A percentile compares a stretch with the other conserved stretches of the same genome.
Conservation (phyloP, 2,797 vertebrate genomes). For the Epinephelus awoara region DNA sequence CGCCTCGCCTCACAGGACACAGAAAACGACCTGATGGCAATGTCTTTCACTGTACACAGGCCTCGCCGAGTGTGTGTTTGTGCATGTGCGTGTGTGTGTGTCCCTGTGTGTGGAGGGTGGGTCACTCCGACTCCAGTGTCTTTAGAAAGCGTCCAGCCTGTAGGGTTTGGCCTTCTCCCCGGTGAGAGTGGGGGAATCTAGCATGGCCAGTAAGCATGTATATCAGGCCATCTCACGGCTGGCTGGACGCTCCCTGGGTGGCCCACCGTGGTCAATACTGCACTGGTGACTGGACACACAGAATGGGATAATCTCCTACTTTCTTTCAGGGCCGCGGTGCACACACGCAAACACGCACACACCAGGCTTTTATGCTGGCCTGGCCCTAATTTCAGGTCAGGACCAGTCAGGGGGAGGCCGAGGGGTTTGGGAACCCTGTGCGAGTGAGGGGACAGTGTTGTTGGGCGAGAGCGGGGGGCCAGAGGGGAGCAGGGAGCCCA, state of each 20-base stretch:
- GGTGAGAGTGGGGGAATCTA: slow-evolving; percentile 85
- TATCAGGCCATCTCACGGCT: slow-evolving; percentile 89
- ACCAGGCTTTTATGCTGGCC: slow-evolving; percentile 60
- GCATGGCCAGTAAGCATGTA: slow-evolving; percentile 87
- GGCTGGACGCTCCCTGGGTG: slow-evolving; percentile 88
- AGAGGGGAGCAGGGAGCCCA: slow-evolving; percentile 60
- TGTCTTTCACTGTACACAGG: slow-evolving; percentile 70
- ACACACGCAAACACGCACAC: slow-evolving; percentile 55
- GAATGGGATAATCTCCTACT: slow-evolving; percentile 88
- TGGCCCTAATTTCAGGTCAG: slow-evolving; percentile 83
- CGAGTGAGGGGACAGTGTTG: slow-evolving; percentile 65
- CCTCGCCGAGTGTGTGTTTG: slow-evolving; percentile 24
- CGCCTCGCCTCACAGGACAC: slow-evolving; percentile 81
- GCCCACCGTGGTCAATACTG: slow-evolving; percentile 84
- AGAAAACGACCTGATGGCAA: slow-evolving; percentile 78
- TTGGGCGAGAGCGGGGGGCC: slow-evolving; percentile 33
- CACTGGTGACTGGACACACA: slow-evolving; percentile 84
- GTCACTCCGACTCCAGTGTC: slow-evolving; percentile 69
- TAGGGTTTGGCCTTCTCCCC: slow-evolving; percentile 74
- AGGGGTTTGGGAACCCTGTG: slow-evolving; percentile 52
- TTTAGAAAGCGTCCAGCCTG: slow-evolving; percentile 71
- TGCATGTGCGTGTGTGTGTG: slow-evolving; percentile 21
- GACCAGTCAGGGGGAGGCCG: slow-evolving; percentile 65
- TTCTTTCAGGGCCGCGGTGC: slow-evolving; percentile 79
- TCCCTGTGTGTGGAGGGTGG: slow-evolving; percentile 37